Base-by-base conservation (phyloP, 2,888 invertebrate species). In the Proisotoma minuta region DNA sequence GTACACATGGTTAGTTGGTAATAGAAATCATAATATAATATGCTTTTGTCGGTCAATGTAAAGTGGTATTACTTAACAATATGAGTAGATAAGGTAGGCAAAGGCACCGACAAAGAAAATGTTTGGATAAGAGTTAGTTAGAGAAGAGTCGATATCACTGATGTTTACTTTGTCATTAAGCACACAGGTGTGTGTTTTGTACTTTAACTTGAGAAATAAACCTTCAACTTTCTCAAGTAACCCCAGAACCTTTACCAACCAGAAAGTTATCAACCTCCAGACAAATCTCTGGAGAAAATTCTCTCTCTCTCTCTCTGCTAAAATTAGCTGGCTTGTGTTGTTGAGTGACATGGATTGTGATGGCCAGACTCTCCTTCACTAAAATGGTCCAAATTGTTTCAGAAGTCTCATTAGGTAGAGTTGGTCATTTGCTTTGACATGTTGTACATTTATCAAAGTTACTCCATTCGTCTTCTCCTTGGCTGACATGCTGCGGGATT, bases 381-480 rank as follows among this genome's bases (percentile, higher is more conserved):
- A 63, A 68, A 68, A 68, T 68, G 62, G 60, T 64, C 67, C 66
- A 65, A 71, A 71, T 71, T 65, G 68, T 71, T 69, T 65, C 62
- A 65, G 66, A 68, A 71, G 68, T 68, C 68, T 71, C 71, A 71
- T 71, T 71, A 71, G 69, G 64, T 57, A 63, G 69, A 71, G 71
- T 67, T 71, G 69, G 71, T 63, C 69, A 71, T 71, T 71, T 68
- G 67, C 64, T 67, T 59, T 69, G 69, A 71, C 71, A 62, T 68
- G 67, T 63, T 62, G 67, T 63, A 68, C 71, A 72, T 72, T 72
- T 69, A 72, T 72, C 72, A 72, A 72, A 70, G 65, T 68, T 67
- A 61, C 64, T 67, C 70, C 72, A 72, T 72, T 72, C 71, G 72
- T 72, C 72, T 72, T 72, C 68, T 61, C 66, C 62, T 63, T 47